Evolutionary conservation across 1,140 invertebrate genomes (phyloP).

Genomic region (Lethrus apterus): DNA sequence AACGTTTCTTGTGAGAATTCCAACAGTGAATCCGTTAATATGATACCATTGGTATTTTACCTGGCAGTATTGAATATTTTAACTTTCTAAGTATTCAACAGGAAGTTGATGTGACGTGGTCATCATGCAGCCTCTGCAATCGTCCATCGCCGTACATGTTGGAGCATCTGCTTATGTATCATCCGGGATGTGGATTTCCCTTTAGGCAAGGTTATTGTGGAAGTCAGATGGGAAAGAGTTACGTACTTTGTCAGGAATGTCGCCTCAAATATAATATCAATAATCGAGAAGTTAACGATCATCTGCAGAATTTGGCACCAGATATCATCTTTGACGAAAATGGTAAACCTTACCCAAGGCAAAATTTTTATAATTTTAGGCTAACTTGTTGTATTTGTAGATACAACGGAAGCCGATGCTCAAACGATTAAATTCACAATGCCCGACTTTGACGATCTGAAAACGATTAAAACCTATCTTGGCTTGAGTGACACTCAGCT

Average conservation of each 20-base stretch:
- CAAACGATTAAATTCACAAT: constrained; percentile 28
- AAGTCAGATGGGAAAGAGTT: constrained; percentile 37
- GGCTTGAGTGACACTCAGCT: constrained; percentile 25
- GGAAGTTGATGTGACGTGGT: constrained; percentile 6
- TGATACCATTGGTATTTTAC: too few relatives aligned
- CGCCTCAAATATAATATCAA: constrained; percentile 41
- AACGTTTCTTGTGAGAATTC: too few relatives aligned
- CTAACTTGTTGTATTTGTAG: constrained; percentile 18
- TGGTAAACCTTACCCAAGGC: constrained; percentile 22
- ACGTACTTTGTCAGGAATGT: constrained; percentile 45
- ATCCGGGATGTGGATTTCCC: constrained; percentile 44
- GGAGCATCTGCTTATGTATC: constrained; percentile 38
- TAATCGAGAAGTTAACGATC: constrained; percentile 19
- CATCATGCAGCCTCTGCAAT: constrained; percentile 36
- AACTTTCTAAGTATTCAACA: too few relatives aligned
- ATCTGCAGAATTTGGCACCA: constrained; percentile 27
- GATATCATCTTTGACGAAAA: constrained; percentile 37
- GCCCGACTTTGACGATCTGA: constrained; percentile 26
- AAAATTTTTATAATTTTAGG: too few relatives aligned
- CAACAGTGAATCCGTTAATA: too few relatives aligned
- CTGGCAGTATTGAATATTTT: too few relatives aligned
- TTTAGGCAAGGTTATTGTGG: constrained; percentile 43
- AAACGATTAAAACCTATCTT: constrained; percentile 30
- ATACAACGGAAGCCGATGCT: constrained; percentile 29
- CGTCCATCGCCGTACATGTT: constrained; percentile 33